Evolutionary conservation across 2,888 invertebrate genomes (phyloP).

Genomic region (Eupeodes latifasciatus): DNA sequence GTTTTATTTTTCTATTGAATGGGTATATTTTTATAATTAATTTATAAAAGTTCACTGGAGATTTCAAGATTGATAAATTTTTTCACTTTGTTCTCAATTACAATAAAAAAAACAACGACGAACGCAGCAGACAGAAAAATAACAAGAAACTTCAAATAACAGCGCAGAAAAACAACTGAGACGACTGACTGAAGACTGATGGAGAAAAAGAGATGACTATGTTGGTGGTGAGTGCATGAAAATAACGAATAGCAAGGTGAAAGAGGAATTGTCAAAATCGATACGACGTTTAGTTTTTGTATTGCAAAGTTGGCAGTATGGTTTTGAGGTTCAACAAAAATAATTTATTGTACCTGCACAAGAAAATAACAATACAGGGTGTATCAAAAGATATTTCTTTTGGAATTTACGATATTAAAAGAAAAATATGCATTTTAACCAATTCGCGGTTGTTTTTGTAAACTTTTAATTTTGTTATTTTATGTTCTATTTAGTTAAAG

Average conservation of each 20-base stretch:
- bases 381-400: neutral
- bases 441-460: too few species aligned
- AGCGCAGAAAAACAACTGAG: conserved; percentile 51
- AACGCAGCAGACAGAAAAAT: conserved; percentile 28
- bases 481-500: too few species aligned
- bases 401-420: too few species aligned
- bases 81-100: conserved; percentile 66
- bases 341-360: neutral
- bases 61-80: conserved; percentile 48
- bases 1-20: neutral
- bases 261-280: conserved; percentile 68
- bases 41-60: conserved; percentile 26
- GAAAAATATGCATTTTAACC: too few species aligned
- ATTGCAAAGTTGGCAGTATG: conserved; percentile 48
- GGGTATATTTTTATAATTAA: neutral
- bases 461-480: too few species aligned
- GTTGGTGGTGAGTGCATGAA: neutral
- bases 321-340: conserved; percentile 1
- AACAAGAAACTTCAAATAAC: conserved; percentile 63
- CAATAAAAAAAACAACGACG: neutral
- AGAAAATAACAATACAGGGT: conserved; percentile 49
- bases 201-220: neutral
- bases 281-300: conserved; percentile 39
- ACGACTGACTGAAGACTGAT: neutral
- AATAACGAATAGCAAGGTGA: neutral